These are phyloP conservation scores for Empidonax alnorum DNA, from an alignment of 2,113 vertebrate species.

Conservation along the genomic window DNA sequence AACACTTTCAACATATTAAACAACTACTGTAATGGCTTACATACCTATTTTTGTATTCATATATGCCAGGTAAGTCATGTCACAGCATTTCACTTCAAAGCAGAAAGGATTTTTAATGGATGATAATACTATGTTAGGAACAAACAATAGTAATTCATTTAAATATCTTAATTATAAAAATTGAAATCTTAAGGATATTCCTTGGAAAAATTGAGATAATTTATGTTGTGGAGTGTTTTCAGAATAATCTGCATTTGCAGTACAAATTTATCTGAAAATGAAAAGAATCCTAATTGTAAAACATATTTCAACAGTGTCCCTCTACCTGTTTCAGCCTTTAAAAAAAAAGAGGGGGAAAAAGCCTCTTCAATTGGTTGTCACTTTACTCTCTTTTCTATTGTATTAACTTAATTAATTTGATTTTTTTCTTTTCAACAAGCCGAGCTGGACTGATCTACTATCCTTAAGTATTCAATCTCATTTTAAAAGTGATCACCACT, in stretches of 20 bases:
- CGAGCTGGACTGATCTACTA: background rate
- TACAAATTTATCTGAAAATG: background rate
- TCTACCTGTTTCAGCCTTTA: background rate
- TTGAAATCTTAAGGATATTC: background rate
- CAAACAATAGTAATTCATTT: background rate
- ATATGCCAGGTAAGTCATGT: background rate
- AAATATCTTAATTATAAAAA: background rate
- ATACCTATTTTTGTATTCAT: slow-evolving; percentile 16
- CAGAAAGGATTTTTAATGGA: slow-evolving; percentile 6
- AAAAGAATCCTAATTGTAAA: background rate
- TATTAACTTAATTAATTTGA: background rate
- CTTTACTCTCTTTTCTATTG: background rate
- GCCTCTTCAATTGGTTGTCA: background rate
- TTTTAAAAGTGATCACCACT: background rate
- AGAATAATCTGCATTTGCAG: background rate
- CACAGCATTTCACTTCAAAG: background rate
- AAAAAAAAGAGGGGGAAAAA: background rate
- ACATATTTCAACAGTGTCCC: background rate
- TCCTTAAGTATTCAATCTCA: background rate
- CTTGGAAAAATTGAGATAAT: background rate
- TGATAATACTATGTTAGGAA: background rate
- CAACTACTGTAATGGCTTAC: slow-evolving; percentile 10
- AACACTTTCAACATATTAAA: slow-evolving; percentile 54
- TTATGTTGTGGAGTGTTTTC: background rate
- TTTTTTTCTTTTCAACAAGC: background rate